Percentiles rank a stretch among this genome's conserved stretches.
These are phyloP conservation scores for Spermophilus dauricus DNA, from an alignment of 2,113 vertebrate species.

Conservation along the genomic window DNA sequence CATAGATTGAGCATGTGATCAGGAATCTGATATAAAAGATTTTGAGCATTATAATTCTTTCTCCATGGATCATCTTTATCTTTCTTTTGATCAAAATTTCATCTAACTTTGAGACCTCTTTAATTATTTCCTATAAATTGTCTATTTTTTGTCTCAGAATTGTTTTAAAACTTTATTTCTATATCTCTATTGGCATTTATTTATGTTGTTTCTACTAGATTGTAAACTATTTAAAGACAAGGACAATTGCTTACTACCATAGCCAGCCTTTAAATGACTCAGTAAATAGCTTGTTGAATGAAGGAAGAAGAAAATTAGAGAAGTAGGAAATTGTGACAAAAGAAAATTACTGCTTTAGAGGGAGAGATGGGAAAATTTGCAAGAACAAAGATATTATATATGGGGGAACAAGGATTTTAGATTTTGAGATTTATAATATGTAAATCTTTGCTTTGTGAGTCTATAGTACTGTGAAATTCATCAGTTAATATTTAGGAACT, in stretches of 20 bases:
- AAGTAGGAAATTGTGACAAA: not conserved
- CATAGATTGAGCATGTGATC: not conserved
- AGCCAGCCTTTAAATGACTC: slow-evolving; percentile 1
- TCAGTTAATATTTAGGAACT: slow-evolving; percentile 16
- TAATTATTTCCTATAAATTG: slow-evolving; percentile 20
- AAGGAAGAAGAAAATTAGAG: not conserved
- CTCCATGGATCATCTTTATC: not conserved
- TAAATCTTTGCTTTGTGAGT: not conserved
- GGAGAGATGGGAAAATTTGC: not conserved
- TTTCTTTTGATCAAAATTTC: slow-evolving; percentile 26
- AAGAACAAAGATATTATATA: slow-evolving; percentile 27
- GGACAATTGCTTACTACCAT: slow-evolving; percentile 10
- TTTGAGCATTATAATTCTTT: not conserved
- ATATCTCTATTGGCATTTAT: not conserved
- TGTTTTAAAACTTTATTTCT: not conserved
- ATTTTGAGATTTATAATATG: slow-evolving; percentile 30
- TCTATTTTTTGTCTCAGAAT: slow-evolving; percentile 28
- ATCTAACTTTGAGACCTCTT: not conserved
- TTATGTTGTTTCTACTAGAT: slow-evolving; percentile 5
- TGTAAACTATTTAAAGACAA: not conserved
- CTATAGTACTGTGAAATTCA: not conserved
- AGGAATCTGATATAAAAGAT: not conserved
- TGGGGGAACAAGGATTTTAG: slow-evolving; percentile 14
- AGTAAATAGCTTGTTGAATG: not conserved
- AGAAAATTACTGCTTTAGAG: not conserved